A percentile compares a stretch with the other conserved stretches of the same genome.
These are phyloP conservation scores for Agrotis ipsilon DNA, from an alignment of 2,888 invertebrate species.

Conservation along the genomic window DNA sequence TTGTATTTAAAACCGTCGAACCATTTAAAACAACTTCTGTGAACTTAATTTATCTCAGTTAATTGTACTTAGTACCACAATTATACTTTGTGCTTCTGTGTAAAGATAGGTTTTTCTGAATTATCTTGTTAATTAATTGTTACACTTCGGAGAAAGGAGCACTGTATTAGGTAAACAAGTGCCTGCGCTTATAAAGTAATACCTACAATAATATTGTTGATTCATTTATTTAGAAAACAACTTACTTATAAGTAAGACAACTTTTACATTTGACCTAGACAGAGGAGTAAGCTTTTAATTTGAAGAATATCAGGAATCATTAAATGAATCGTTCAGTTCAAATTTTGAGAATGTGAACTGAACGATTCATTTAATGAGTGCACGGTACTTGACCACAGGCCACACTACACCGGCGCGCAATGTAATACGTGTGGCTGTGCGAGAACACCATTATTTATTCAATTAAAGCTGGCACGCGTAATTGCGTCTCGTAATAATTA, in stretches of 20 bases:
- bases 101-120: background rate
- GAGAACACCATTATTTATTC: constrained; percentile 60
- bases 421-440: constrained; percentile 46
- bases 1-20: constrained; percentile 6
- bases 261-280: constrained; percentile 63
- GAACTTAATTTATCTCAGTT: background rate
- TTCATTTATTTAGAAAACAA: constrained; percentile 38
- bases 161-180: constrained; percentile 5
- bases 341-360: too few relatives aligned
- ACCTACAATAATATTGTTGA: constrained; percentile 10
- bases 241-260: constrained; percentile 37
- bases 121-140: constrained; percentile 15
- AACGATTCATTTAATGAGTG: too few relatives aligned
- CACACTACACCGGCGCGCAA: constrained; percentile 19
- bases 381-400: constrained; percentile 38
- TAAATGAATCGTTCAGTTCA: constrained; percentile 49
- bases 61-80: constrained; percentile 11
- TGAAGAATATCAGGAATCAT: constrained; percentile 68
- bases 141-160: background rate
- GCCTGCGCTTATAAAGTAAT: constrained; percentile 13
- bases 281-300: constrained; percentile 60
- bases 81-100: background rate
- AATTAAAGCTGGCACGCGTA: constrained; percentile 64
- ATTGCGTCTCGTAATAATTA: constrained; percentile 71
- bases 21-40: background rate